phyloP scores from a whole-genome alignment of 2,797 vertebrate species.

The Prunella strophiata region DNA sequence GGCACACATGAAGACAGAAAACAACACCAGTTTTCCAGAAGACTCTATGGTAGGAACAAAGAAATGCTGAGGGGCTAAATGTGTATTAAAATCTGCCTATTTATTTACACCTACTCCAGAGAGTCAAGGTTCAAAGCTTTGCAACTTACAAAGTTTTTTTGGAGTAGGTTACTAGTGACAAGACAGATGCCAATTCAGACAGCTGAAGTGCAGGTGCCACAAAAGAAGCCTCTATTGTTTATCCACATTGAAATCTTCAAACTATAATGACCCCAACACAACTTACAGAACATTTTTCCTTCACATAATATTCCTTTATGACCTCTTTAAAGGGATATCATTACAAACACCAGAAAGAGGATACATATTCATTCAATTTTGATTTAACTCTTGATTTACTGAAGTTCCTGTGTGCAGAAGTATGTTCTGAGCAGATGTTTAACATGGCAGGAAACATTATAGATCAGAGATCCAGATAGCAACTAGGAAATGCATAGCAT shows the following conservation, averaged over 20 bases:
- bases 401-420: constrained; percentile 53
- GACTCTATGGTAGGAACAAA: constrained; percentile 1
- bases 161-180: not conserved
- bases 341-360: not conserved
- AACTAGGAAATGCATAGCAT: constrained; percentile 73
- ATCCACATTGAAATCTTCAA: not conserved
- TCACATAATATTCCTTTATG: not conserved
- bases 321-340: not conserved
- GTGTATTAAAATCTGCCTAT: not conserved
- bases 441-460: constrained; percentile 71
- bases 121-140: not conserved
- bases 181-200: not conserved
- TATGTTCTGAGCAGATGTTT: constrained; percentile 69
- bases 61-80: constrained; percentile 18
- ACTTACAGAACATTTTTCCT: not conserved
- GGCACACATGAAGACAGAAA: not conserved
- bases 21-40: not conserved
- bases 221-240: not conserved
- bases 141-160: not conserved
- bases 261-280: not conserved
- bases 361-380: not conserved
- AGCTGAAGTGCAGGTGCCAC: not conserved
- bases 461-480: constrained; percentile 71
- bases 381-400: constrained; percentile 58
- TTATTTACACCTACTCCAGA: not conserved